Evolutionary conservation across 1,140 invertebrate species (phyloP).

Genomic region (Sycophila sp.): DNA sequence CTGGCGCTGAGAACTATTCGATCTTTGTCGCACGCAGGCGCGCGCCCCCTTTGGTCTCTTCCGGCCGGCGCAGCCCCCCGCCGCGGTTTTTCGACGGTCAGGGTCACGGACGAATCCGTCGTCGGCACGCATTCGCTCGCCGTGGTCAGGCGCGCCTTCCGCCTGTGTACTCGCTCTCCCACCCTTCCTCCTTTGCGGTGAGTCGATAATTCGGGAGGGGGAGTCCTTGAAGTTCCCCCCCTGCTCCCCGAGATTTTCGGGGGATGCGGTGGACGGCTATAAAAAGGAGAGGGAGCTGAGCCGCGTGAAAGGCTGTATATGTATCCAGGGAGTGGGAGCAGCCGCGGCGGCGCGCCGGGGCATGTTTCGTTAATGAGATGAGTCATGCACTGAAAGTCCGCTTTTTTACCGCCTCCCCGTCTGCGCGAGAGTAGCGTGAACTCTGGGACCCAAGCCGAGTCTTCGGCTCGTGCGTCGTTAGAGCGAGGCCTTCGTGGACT

Average conservation of each 20-base stretch:
- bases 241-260: too few relatives aligned
- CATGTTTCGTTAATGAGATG: conserved; percentile 10
- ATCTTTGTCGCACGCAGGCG: background rate
- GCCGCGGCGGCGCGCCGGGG: too few relatives aligned
- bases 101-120: conserved; percentile 30
- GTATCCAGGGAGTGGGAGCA: too few relatives aligned
- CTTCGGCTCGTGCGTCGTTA: too few relatives aligned
- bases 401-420: too few relatives aligned
- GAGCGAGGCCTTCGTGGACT: too few relatives aligned
- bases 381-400: background rate
- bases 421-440: too few relatives aligned
- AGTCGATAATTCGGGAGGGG: conserved; percentile 26
- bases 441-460: too few relatives aligned
- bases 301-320: too few relatives aligned
- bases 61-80: background rate
- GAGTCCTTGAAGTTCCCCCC: conserved; percentile 27
- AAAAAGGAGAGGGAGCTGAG: too few relatives aligned
- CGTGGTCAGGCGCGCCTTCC: background rate
- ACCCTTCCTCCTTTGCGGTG: background rate
- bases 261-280: too few relatives aligned
- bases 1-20: background rate
- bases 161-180: background rate
- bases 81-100: conserved; percentile 31
- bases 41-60: background rate
- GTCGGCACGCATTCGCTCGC: background rate